Percentiles rank a stretch among this genome's conserved stretches.
Evolutionary conservation across 1,140 invertebrate genomes (phyloP).

Genomic region (Panagrolaimus sp.): DNA sequence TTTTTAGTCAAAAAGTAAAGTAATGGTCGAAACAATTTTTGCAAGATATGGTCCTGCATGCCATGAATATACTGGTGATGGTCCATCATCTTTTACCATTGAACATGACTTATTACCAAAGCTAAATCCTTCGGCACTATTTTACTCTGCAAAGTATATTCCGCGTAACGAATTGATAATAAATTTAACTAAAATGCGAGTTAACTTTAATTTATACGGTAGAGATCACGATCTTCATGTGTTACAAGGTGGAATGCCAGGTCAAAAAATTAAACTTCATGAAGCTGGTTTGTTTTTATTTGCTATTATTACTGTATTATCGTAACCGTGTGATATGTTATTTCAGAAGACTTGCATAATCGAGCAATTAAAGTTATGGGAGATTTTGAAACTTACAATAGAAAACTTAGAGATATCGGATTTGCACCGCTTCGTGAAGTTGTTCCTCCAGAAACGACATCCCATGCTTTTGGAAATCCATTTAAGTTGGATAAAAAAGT

Average conservation of each 20-base stretch:
- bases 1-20: slow-evolving; percentile 55
- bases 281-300: slow-evolving; percentile 68
- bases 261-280: slow-evolving; percentile 65
- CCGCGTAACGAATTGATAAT: slow-evolving; percentile 78
- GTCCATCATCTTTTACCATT: neutral
- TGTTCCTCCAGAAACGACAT: slow-evolving; percentile 36
- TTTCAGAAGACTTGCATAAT: slow-evolving; percentile 55
- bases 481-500: slow-evolving; percentile 57
- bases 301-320: slow-evolving; percentile 17
- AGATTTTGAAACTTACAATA: slow-evolving; percentile 53
- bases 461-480: slow-evolving; percentile 57
- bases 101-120: neutral
- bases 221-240: slow-evolving; percentile 65
- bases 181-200: slow-evolving; percentile 85
- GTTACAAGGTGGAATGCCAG: slow-evolving; percentile 51
- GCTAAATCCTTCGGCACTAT: slow-evolving; percentile 65
- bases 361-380: slow-evolving; percentile 52
- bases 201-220: slow-evolving; percentile 83
- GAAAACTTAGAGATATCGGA: slow-evolving; percentile 42
- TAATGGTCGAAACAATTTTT: slow-evolving; percentile 16
- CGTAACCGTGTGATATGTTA: neutral
- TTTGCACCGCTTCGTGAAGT: slow-evolving; percentile 47
- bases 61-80: neutral
- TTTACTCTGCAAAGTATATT: slow-evolving; percentile 92
- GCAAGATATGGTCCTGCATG: slow-evolving; percentile 3